Percentiles rank a stretch among this genome's conserved stretches.
phyloP scores from a whole-genome alignment of 2,113 vertebrate genomes.

The Chionodraco myersi region DNA sequence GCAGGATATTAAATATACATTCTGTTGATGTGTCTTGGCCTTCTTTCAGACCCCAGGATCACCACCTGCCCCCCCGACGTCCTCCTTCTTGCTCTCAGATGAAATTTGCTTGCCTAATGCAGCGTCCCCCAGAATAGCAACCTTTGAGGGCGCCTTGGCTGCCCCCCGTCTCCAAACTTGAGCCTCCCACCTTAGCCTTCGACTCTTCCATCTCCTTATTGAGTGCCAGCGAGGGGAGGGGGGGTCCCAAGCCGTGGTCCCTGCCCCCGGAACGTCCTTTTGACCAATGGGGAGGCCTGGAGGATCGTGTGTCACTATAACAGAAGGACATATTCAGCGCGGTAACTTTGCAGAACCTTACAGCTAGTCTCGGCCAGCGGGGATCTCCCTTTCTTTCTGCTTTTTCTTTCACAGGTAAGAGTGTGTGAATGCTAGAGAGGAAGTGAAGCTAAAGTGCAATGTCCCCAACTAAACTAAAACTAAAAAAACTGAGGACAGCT shows the following conservation, averaged over 20 bases:
- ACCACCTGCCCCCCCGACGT: constrained; percentile 57
- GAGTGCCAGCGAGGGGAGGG: constrained; percentile 76
- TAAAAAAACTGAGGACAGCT: constrained; percentile 34
- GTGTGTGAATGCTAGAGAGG: constrained; percentile 32
- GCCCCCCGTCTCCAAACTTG: constrained; percentile 78
- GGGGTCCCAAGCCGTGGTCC: constrained; percentile 66
- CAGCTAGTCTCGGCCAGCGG: constrained; percentile 83
- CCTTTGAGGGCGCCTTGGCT: constrained; percentile 67
- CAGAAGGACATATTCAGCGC: constrained; percentile 83
- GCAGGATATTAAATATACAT: background rate
- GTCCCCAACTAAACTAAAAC: constrained; percentile 15
- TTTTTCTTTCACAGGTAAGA: constrained; percentile 87
- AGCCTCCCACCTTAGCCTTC: constrained; percentile 73
- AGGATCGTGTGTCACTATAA: constrained; percentile 94
- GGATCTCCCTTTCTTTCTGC: constrained; percentile 85
- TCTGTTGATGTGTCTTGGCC: constrained; percentile 33
- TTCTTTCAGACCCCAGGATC: constrained; percentile 40
- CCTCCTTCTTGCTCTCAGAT: constrained; percentile 30
- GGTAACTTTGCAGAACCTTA: constrained; percentile 85
- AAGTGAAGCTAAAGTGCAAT: constrained; percentile 45
- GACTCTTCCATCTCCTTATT: constrained; percentile 84
- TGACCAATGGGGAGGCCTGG: constrained; percentile 85
- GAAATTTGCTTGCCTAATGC: constrained; percentile 82
- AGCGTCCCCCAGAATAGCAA: constrained; percentile 89
- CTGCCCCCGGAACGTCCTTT: constrained; percentile 25